Percentiles rank a stretch among this genome's conserved stretches.
Evolutionary conservation across 2,113 vertebrate genomes (phyloP).

Genomic region (Neoarius graeffei): DNA sequence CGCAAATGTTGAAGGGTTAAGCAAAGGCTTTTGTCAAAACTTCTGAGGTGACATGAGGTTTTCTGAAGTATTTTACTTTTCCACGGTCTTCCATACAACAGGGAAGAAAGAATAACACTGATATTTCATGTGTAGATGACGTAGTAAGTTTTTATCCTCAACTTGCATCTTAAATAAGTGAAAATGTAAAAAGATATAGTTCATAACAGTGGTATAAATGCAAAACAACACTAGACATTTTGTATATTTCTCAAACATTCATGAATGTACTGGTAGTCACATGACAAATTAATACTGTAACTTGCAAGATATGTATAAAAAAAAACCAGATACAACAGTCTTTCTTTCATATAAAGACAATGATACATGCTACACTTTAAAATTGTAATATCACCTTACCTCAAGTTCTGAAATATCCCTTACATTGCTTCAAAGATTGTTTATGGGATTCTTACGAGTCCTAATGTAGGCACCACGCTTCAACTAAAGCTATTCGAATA

Average conservation of each 20-base stretch:
- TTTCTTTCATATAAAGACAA: not conserved
- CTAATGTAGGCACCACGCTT: not conserved
- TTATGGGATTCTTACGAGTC: not conserved
- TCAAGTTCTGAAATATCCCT: not conserved
- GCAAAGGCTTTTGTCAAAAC: too few relatives aligned
- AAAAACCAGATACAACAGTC: not conserved
- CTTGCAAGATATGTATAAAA: not conserved
- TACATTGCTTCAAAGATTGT: not conserved
- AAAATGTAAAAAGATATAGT: too few relatives aligned
- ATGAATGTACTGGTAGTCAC: not conserved
- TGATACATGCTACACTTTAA: not conserved
- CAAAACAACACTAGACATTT: not conserved
- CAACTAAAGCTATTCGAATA: not conserved
- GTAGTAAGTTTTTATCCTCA: not conserved
- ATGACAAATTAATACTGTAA: not conserved
- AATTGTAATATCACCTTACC: not conserved
- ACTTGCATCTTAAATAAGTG: not conserved
- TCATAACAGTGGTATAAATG: too few relatives aligned
- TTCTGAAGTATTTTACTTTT: too few relatives aligned
- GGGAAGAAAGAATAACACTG: too few relatives aligned
- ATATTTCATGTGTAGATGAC: not conserved
- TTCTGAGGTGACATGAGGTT: too few relatives aligned
- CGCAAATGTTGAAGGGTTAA: too few relatives aligned
- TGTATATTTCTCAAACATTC: not conserved
- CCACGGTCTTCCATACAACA: not conserved